A percentile compares a stretch with the other conserved stretches of the same genome.
phyloP scores from a whole-genome alignment of 2,113 vertebrate genomes.

The Gymnobelideus leadbeateri region DNA sequence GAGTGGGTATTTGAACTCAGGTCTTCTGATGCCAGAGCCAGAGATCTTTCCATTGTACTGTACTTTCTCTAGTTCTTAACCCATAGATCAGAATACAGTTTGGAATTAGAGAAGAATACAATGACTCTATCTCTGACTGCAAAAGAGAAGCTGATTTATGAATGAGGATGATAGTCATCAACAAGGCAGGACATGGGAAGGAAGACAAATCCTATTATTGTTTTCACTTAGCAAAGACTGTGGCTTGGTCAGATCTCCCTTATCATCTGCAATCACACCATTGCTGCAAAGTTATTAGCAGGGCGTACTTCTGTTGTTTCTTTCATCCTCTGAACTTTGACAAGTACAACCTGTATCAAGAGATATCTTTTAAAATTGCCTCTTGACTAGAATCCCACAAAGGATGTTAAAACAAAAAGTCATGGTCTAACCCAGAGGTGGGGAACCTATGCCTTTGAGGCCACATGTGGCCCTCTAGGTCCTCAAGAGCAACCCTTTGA shows the following conservation, averaged over 20 bases:
- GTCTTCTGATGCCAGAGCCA: neutral
- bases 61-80: neutral
- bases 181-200: neutral
- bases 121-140: neutral
- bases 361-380: neutral
- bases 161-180: neutral
- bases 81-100: neutral
- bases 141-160: neutral
- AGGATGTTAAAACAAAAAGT: neutral
- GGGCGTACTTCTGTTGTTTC: neutral
- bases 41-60: neutral
- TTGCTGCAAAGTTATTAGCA: neutral
- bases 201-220: neutral
- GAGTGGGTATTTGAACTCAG: neutral
- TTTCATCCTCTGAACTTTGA: neutral
- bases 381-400: neutral
- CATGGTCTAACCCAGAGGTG: neutral
- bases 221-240: neutral
- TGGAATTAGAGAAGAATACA: neutral
- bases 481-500: no score
- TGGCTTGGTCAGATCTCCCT: neutral
- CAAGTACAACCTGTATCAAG: neutral
- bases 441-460: no score
- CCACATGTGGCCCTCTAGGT: no score
- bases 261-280: neutral